These are phyloP conservation scores for Thereva unica DNA, from an alignment of 2,888 invertebrate genomes.

Conservation along the genomic window DNA sequence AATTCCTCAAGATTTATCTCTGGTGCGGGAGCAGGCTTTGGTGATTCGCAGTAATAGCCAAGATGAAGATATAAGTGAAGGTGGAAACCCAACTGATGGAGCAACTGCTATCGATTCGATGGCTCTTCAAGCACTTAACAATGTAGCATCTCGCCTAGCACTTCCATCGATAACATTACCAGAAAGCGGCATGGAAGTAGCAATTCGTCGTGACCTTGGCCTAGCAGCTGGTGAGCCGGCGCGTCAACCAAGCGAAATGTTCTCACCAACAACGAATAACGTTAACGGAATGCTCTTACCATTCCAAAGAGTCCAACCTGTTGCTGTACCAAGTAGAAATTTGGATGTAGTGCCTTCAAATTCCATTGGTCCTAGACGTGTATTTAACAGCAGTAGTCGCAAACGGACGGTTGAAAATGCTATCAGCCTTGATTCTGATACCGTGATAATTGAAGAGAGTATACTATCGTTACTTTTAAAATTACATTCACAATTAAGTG, in stretches of 20 bases:
- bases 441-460: slow-evolving; percentile 78
- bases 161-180: slow-evolving; percentile 54
- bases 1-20: slow-evolving; percentile 57
- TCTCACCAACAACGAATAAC: slow-evolving; percentile 52
- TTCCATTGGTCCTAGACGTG: slow-evolving; percentile 45
- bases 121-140: slow-evolving; percentile 47
- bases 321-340: slow-evolving; percentile 55
- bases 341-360: slow-evolving; percentile 60
- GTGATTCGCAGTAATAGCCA: slow-evolving; percentile 53
- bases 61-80: slow-evolving; percentile 48
- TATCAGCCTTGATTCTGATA: slow-evolving; percentile 58
- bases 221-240: slow-evolving; percentile 44
- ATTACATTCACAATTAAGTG: slow-evolving; percentile 86
- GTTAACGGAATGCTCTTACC: slow-evolving; percentile 55
- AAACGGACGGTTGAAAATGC: slow-evolving; percentile 57
- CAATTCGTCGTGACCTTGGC: slow-evolving; percentile 53
- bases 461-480: slow-evolving; percentile 87
- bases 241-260: slow-evolving; percentile 53
- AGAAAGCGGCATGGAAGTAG: slow-evolving; percentile 57
- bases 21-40: slow-evolving; percentile 56
- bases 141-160: slow-evolving; percentile 48
- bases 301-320: slow-evolving; percentile 58
- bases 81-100: slow-evolving; percentile 48
- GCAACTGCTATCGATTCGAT: slow-evolving; percentile 44
- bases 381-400: slow-evolving; percentile 48